phyloP scores from a whole-genome alignment of 2,888 invertebrate genomes.

The Anaspis maculata region DNA sequence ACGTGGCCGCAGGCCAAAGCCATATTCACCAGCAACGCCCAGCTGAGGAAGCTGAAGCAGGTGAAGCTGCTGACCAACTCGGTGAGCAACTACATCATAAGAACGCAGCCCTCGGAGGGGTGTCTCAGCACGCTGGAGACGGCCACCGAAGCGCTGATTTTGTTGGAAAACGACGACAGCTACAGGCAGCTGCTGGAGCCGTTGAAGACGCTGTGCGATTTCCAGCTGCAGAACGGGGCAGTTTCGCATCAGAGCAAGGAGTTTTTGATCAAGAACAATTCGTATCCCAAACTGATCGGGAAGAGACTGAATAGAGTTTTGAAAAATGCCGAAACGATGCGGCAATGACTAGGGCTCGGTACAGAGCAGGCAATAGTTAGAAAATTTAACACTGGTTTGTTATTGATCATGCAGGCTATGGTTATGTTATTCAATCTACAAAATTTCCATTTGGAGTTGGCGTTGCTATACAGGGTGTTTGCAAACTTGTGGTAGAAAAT shows the following conservation, averaged over 20 bases:
- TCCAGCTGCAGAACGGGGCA: constrained; percentile 84
- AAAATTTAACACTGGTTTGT: no score
- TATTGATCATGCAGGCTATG: no score
- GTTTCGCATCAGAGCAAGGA: constrained; percentile 91
- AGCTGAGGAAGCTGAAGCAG: constrained; percentile 66
- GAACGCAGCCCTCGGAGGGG: constrained; percentile 88
- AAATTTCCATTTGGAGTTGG: no score
- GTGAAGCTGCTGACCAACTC: constrained; percentile 68
- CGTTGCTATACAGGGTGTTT: no score
- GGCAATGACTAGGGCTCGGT: no score
- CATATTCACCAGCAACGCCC: constrained; percentile 74
- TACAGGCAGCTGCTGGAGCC: constrained; percentile 67
- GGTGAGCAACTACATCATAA: constrained; percentile 81
- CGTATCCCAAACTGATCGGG: constrained; percentile 72
- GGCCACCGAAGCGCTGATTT: constrained; percentile 69
- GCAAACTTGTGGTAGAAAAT: no score
- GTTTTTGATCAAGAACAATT: constrained; percentile 69
- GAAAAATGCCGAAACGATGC: constrained; percentile 37
- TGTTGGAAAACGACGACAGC: constrained; percentile 61
- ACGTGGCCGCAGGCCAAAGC: constrained; percentile 96
- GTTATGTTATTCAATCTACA: no score
- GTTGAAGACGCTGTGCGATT: constrained; percentile 73
- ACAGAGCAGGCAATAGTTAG: no score
- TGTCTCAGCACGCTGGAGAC: constrained; percentile 87
- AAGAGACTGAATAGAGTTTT: constrained; percentile 60